Conservation (phyloP, 2,113 vertebrate species). For the Xenopus borealis region DNA sequence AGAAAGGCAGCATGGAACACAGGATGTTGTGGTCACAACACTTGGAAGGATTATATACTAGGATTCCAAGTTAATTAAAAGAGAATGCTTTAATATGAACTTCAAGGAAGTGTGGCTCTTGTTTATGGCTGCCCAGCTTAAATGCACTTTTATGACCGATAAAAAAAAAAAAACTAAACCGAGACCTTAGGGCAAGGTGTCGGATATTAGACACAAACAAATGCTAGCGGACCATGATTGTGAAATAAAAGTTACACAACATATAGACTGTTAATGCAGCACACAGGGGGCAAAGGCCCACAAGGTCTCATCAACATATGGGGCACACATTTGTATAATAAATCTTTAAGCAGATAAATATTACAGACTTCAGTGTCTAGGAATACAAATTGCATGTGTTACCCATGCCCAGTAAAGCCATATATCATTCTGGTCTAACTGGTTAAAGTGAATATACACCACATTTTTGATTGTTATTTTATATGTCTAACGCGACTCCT, state of each 20-base stretch:
- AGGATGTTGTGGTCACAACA: slow-evolving; percentile 52
- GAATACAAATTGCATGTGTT: too few relatives aligned
- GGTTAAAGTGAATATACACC: too few relatives aligned
- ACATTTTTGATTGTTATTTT: too few relatives aligned
- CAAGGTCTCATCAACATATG: background rate
- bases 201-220: too few relatives aligned
- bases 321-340: background rate
- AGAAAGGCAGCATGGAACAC: slow-evolving; percentile 40
- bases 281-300: background rate
- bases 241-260: too few relatives aligned
- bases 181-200: too few relatives aligned
- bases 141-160: slow-evolving; percentile 6
- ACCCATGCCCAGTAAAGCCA: too few relatives aligned
- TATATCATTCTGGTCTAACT: too few relatives aligned
- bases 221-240: too few relatives aligned
- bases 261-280: background rate
- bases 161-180: background rate
- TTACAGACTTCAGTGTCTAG: too few relatives aligned
- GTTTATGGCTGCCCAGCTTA: slow-evolving; percentile 18
- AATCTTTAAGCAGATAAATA: background rate
- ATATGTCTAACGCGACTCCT: too few relatives aligned
- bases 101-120: slow-evolving; percentile 16
- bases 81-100: slow-evolving; percentile 50
- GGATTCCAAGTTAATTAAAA: slow-evolving; percentile 61
- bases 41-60: slow-evolving; percentile 54